Conservation (phyloP, 2,888 invertebrate genomes). For the Hyposoter dolosus region DNA sequence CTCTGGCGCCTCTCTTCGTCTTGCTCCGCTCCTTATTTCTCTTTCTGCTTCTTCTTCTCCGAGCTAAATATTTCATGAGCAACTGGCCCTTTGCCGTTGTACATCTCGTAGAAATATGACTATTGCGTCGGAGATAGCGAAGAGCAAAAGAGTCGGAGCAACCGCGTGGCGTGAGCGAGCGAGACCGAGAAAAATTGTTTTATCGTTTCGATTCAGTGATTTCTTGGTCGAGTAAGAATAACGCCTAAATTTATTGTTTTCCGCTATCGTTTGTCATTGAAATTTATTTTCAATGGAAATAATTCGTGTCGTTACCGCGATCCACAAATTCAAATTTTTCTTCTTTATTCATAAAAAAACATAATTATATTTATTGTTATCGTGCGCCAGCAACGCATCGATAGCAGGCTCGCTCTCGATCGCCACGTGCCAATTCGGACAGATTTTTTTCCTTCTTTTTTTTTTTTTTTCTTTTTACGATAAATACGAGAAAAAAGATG, state of each 20-base stretch:
- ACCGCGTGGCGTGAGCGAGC: neutral
- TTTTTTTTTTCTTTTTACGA: constrained; percentile 33
- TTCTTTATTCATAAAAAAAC: neutral
- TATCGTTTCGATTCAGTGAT: constrained; percentile 73
- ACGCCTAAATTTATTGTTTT: constrained; percentile 18
- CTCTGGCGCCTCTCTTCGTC: constrained; percentile 17
- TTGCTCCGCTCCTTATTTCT: constrained; percentile 39
- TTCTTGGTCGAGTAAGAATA: constrained; percentile 56
- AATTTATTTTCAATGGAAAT: neutral
- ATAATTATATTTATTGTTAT: neutral
- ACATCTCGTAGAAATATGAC: constrained; percentile 74
- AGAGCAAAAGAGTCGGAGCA: constrained; percentile 11
- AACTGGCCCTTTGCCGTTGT: constrained; percentile 73
- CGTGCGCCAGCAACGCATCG: neutral
- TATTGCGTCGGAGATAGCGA: constrained; percentile 59
- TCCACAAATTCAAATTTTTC: too few relatives aligned
- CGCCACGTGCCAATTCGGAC: constrained; percentile 19
- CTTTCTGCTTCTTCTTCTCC: constrained; percentile 52
- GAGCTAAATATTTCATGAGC: constrained; percentile 70
- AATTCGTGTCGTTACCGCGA: too few relatives aligned
- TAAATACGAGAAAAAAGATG: constrained; percentile 54
- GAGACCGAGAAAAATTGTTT: constrained; percentile 71
- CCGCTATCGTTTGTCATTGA: neutral
- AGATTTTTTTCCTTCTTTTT: constrained; percentile 16
- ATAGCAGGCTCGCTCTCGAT: neutral